Evolutionary conservation across 2,888 invertebrate genomes (phyloP).

Genomic region (Euclidia mi): DNA sequence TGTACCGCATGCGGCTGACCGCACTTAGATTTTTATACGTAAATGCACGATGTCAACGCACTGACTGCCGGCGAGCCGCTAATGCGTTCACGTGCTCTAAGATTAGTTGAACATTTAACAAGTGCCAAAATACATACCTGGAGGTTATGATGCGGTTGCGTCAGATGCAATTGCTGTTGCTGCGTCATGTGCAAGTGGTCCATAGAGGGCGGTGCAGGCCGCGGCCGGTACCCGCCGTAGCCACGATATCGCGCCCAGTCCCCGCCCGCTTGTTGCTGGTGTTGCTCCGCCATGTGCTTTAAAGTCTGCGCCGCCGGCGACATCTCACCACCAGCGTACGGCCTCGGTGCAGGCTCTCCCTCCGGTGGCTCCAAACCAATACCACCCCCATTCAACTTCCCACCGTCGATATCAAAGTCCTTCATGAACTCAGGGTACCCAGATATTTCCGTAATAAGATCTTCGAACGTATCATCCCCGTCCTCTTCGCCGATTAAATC

Average conservation of each 20-base stretch:
- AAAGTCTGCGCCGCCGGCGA: conserved; percentile 98
- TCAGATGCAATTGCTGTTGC: conserved; percentile 96
- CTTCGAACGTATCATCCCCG: conserved; percentile 95
- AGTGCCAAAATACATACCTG: conserved; percentile 92
- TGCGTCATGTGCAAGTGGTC: conserved; percentile 95
- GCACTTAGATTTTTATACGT: too few relatives aligned
- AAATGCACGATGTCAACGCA: too few relatives aligned
- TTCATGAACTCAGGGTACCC: conserved; percentile 96
- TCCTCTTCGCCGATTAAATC: conserved; percentile 96
- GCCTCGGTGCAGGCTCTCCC: conserved; percentile 82
- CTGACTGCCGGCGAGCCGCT: too few relatives aligned
- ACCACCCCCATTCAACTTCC: conserved; percentile 74
- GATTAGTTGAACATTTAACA: too few relatives aligned
- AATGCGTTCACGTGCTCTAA: too few relatives aligned
- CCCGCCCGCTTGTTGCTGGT: conserved; percentile 94
- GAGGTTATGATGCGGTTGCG: conserved; percentile 94
- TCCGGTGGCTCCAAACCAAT: conserved; percentile 82
- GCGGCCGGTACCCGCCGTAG: conserved; percentile 87
- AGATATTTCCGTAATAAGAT: conserved; percentile 96
- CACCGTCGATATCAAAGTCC: conserved; percentile 92
- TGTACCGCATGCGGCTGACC: too few relatives aligned
- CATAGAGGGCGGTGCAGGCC: conserved; percentile 78
- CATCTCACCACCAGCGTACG: conserved; percentile 91
- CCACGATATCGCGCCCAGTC: conserved; percentile 89
- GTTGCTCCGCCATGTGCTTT: conserved; percentile 99